phyloP scores from a whole-genome alignment of 2,113 vertebrate genomes.

The Piprites chloris region DNA sequence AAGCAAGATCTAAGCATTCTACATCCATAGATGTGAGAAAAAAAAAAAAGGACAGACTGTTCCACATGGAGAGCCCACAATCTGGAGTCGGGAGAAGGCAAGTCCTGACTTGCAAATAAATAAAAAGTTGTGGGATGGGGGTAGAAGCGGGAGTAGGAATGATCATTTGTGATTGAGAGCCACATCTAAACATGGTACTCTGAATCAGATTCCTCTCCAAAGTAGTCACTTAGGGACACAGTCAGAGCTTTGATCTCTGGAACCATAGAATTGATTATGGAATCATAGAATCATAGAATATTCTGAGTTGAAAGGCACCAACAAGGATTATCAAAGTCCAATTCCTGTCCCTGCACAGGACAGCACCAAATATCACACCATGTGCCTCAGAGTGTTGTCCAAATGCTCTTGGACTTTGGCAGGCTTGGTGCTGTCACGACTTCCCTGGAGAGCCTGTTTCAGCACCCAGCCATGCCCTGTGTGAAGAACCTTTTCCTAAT shows the following conservation, averaged over 20 bases:
- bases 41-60: background rate
- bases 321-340: background rate
- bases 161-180: background rate
- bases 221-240: background rate
- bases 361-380: background rate
- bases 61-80: background rate
- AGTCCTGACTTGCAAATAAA: background rate
- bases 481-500: background rate
- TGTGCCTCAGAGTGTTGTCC: background rate
- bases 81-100: background rate
- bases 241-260: background rate
- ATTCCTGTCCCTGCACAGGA: background rate
- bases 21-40: background rate
- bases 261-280: background rate
- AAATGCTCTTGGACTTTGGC: background rate
- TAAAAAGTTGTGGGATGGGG: background rate
- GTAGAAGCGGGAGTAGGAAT: background rate
- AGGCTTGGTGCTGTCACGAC: background rate
- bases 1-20: background rate
- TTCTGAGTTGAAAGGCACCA: background rate
- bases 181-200: background rate
- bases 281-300: background rate
- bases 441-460: background rate
- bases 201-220: background rate
- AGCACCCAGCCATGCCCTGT: background rate